A percentile compares a stretch with the other conserved stretches of the same genome.
Conservation (phyloP, 2,797 vertebrate genomes). For the Poecilia wingei region DNA sequence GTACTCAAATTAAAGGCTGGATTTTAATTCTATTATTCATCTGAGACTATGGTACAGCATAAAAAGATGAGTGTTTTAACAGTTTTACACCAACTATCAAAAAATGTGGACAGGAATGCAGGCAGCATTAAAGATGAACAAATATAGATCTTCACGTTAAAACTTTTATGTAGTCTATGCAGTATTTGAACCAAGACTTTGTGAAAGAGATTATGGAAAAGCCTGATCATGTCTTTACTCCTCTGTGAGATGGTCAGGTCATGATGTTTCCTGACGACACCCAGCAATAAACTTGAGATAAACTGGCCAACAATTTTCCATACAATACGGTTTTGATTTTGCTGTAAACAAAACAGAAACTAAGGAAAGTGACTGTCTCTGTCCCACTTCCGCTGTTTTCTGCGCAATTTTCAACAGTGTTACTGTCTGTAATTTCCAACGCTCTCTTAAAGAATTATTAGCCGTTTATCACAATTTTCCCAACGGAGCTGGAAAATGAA, state of each 20-base stretch:
- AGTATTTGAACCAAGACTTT: neutral
- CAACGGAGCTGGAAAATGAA: neutral
- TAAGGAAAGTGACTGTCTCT: conserved; percentile 2
- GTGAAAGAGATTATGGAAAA: conserved; percentile 7
- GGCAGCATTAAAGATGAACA: neutral
- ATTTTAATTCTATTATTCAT: neutral
- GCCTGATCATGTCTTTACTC: conserved; percentile 54
- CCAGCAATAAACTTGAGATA: conserved; percentile 21
- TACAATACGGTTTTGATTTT: neutral
- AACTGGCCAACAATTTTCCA: neutral
- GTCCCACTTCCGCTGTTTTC: neutral
- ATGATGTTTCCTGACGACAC: conserved; percentile 42
- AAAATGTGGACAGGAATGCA: neutral
- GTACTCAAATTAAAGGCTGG: neutral
- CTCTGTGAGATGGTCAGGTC: conserved; percentile 27
- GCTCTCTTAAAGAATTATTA: neutral
- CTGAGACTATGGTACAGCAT: neutral
- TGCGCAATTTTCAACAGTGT: neutral
- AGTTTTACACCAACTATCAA: neutral
- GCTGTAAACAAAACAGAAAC: conserved; percentile 2
- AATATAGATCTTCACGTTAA: neutral
- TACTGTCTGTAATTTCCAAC: neutral
- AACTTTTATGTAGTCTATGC: neutral
- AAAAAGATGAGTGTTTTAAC: neutral
- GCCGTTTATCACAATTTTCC: conserved; percentile 4